Conservation (phyloP, 2,113 vertebrate genomes). For the Marmota flaviventris region DNA sequence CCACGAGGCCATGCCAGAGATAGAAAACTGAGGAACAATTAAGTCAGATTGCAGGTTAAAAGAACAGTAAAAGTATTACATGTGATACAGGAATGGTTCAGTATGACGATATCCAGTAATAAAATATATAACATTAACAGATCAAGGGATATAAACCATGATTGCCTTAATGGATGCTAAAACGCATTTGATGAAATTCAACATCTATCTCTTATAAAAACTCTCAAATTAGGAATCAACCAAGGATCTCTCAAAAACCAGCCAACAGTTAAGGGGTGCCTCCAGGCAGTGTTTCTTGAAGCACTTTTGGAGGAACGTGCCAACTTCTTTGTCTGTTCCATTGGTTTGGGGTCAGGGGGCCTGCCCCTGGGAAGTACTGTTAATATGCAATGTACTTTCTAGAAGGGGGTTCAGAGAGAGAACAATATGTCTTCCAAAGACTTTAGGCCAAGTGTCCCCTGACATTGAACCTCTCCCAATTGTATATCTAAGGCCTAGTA, state of each 20-base stretch:
- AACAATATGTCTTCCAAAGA: not conserved
- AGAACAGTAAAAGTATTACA: not conserved
- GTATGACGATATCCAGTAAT: not conserved
- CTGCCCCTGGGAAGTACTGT: too few relatives aligned
- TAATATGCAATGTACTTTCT: not conserved
- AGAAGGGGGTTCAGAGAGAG: not conserved
- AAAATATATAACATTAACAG: not conserved
- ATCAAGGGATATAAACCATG: not conserved
- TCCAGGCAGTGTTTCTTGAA: not conserved
- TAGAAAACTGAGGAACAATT: not conserved
- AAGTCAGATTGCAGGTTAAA: not conserved
- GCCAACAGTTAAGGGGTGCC: not conserved
- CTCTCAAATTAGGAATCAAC: not conserved
- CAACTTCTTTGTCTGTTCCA: not conserved
- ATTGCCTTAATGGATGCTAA: not conserved
- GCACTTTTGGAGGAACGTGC: accelerated
- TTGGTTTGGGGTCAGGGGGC: not conserved
- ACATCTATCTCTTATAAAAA: not conserved
- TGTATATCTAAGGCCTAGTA: not conserved
- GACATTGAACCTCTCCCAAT: not conserved
- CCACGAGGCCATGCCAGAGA: not conserved
- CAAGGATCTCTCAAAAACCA: not conserved
- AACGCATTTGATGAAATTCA: not conserved
- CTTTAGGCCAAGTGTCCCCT: not conserved
- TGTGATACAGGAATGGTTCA: not conserved